Conservation (phyloP, 2,113 vertebrate genomes). For the Numida meleagris region DNA sequence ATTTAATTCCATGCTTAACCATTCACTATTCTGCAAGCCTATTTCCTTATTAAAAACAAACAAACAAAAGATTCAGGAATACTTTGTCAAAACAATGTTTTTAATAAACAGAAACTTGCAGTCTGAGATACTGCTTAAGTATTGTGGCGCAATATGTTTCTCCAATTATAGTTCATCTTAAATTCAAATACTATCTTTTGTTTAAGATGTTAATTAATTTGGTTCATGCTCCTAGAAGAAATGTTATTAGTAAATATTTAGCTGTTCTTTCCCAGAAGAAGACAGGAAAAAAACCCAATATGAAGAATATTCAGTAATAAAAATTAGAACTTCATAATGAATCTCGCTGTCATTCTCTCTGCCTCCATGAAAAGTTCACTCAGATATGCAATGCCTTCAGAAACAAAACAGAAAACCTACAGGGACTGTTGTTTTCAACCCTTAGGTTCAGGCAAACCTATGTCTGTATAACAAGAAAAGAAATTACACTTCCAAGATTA, state of each 20-base stretch:
- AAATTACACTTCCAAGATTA: background rate
- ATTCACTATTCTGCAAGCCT: background rate
- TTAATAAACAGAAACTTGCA: constrained; percentile 4
- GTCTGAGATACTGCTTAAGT: background rate
- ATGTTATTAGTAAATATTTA: constrained; percentile 17
- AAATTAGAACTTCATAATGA: background rate
- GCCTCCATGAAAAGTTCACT: background rate
- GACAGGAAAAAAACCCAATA: background rate
- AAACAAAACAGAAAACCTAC: background rate
- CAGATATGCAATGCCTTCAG: background rate
- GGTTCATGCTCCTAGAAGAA: constrained; percentile 12
- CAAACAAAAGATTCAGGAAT: background rate
- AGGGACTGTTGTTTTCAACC: background rate
- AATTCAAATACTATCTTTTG: constrained; percentile 16
- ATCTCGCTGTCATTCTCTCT: background rate
- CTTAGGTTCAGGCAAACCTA: background rate
- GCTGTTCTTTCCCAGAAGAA: background rate
- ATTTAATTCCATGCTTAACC: background rate
- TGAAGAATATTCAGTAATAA: background rate
- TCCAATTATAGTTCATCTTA: constrained; percentile 44
- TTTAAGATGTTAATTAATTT: background rate
- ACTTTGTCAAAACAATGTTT: background rate
- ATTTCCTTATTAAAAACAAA: background rate
- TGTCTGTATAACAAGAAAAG: background rate
- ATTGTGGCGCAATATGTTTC: constrained; percentile 3